These are phyloP conservation scores for Mormyrops boulengeri DNA, from an alignment of 2,797 vertebrate species.

Conservation along the genomic window DNA sequence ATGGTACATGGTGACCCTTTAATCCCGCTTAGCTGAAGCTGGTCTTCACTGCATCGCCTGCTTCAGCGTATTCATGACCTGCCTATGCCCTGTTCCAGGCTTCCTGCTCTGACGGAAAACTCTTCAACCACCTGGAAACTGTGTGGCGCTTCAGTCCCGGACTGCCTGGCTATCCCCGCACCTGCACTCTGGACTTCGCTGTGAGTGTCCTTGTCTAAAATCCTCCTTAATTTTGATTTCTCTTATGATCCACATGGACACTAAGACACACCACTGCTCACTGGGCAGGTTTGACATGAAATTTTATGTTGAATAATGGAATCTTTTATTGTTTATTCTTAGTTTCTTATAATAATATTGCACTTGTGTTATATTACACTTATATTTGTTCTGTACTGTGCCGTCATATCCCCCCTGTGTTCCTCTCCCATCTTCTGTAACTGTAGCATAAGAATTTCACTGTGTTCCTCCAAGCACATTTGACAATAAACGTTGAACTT, in stretches of 20 bases:
- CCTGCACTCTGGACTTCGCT: constrained; percentile 87
- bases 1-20: not conserved
- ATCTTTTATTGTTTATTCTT: not conserved
- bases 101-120: constrained; percentile 83
- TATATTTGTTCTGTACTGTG: not conserved
- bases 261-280: not conserved
- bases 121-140: constrained; percentile 92
- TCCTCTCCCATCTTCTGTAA: not conserved
- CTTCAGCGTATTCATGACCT: not conserved
- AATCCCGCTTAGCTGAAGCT: not conserved
- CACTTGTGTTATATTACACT: not conserved
- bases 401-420: not conserved
- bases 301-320: not conserved
- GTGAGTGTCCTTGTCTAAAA: constrained; percentile 61
- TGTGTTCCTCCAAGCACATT: not conserved
- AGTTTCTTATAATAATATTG: not conserved
- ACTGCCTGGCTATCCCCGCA: constrained; percentile 86
- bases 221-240: not conserved
- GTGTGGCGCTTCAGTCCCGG: constrained; percentile 93
- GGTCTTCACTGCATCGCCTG: not conserved
- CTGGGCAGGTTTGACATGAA: not conserved
- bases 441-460: not conserved
- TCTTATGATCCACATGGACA: not conserved
- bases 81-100: constrained; percentile 58
- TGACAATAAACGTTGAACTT: not conserved